Evolutionary conservation across 2,113 vertebrate species (phyloP).

Genomic region (Cyrtonyx montezumae): DNA sequence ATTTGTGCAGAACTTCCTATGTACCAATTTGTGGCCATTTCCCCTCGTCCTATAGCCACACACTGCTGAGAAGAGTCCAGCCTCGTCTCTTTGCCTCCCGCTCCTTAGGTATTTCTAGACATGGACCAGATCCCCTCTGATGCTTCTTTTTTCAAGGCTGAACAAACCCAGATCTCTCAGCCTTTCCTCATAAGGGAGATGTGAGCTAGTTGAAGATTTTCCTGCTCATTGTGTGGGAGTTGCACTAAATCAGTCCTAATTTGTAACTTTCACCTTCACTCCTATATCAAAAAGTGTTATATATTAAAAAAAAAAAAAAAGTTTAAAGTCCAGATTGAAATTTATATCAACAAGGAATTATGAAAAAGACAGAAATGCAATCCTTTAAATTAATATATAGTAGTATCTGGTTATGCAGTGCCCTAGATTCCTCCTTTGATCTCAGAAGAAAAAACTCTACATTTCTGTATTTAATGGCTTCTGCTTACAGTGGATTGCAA

Average conservation of each 20-base stretch:
- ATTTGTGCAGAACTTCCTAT: no score
- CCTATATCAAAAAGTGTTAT: background rate
- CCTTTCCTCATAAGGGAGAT: no score
- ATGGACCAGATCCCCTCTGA: no score
- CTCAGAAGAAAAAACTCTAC: background rate
- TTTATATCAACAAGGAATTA: background rate
- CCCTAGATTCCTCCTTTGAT: slow-evolving; percentile 25
- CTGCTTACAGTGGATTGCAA: background rate
- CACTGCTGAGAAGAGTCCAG: no score
- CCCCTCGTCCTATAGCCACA: no score
- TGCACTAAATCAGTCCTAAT: background rate
- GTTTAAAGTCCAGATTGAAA: background rate
- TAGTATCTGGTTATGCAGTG: background rate
- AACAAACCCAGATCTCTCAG: no score
- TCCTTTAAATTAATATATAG: slow-evolving; percentile 6
- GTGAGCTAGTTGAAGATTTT: no score
- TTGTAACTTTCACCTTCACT: background rate
- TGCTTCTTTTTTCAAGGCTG: no score
- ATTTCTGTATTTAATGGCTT: background rate
- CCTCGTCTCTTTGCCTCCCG: no score
- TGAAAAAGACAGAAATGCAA: background rate
- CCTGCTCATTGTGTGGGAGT: no score
- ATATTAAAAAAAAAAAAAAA: background rate
- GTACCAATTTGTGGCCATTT: no score
- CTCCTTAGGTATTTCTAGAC: no score